phyloP scores from a whole-genome alignment of 2,113 vertebrate genomes.

The Hemiscyllium ocellatum region DNA sequence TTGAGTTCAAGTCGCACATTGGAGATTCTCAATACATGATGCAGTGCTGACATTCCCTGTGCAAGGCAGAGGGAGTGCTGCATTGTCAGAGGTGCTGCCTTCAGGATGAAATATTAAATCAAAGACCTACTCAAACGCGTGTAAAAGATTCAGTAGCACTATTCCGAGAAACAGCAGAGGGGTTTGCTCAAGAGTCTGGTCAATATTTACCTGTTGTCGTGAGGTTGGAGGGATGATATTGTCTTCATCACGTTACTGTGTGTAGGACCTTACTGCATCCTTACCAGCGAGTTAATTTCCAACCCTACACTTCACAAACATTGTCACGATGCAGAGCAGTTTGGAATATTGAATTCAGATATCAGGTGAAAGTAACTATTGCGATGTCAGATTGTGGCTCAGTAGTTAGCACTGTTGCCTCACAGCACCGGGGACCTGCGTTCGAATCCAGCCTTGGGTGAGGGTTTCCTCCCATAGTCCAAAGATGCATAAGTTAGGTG shows the following conservation, averaged over 20 bases:
- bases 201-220: background rate
- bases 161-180: background rate
- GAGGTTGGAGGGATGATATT: background rate
- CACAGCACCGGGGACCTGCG: too few relatives aligned
- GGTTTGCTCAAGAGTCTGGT: background rate
- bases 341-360: too few relatives aligned
- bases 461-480: too few relatives aligned
- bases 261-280: background rate
- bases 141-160: background rate
- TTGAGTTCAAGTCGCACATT: background rate
- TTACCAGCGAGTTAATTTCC: background rate
- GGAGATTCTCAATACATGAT: too few relatives aligned
- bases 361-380: too few relatives aligned
- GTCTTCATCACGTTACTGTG: background rate
- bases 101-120: background rate
- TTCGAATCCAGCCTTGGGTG: too few relatives aligned
- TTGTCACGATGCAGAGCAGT: too few relatives aligned
- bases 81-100: background rate
- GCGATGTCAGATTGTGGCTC: too few relatives aligned
- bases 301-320: too few relatives aligned
- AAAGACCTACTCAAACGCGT: background rate
- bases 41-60: background rate
- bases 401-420: too few relatives aligned
- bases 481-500: too few relatives aligned
- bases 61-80: background rate